These are phyloP conservation scores for Rapana venosa DNA, from an alignment of 2,888 invertebrate genomes.

Conservation along the genomic window DNA sequence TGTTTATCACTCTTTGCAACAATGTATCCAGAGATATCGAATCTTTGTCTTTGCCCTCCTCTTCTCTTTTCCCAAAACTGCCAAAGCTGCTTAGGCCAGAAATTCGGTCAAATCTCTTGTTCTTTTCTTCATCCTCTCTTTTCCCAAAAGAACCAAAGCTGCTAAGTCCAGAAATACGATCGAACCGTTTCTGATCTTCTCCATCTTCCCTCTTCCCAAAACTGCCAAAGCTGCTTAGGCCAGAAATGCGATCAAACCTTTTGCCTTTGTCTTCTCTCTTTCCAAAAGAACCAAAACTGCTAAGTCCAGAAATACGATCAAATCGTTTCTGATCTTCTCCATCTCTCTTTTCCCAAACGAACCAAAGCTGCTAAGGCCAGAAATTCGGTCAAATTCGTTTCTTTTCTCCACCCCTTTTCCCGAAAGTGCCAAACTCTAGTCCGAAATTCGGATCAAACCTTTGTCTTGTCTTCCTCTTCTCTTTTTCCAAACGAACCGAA, in stretches of 20 bases:
- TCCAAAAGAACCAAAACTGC: slow-evolving; percentile 19
- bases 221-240: not conserved
- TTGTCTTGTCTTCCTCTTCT: not conserved
- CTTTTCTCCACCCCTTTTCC: not conserved
- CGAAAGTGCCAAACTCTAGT: not conserved
- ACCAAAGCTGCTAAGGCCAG: not conserved
- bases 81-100: not conserved
- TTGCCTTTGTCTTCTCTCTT: not conserved
- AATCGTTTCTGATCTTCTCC: not conserved
- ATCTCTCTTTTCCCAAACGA: slow-evolving; percentile 25
- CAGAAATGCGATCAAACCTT: slow-evolving; percentile 4
- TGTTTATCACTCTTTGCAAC: too few relatives aligned
- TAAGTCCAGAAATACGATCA: not conserved
- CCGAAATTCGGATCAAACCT: not conserved
- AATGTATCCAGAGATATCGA: too few relatives aligned
- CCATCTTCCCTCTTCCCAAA: slow-evolving; percentile 1
- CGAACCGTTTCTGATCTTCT: not conserved
- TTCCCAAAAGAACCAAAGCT: slow-evolving; percentile 23
- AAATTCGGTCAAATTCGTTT: slow-evolving; percentile 23
- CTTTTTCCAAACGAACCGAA: slow-evolving; percentile 13
- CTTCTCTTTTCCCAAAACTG: not conserved
- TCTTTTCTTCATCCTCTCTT: not conserved
- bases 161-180: not conserved
- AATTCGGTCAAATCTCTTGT: not conserved
- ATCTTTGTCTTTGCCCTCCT: not conserved